phyloP scores from a whole-genome alignment of 2,888 invertebrate genomes.

The Zootermopsis nevadensis region DNA sequence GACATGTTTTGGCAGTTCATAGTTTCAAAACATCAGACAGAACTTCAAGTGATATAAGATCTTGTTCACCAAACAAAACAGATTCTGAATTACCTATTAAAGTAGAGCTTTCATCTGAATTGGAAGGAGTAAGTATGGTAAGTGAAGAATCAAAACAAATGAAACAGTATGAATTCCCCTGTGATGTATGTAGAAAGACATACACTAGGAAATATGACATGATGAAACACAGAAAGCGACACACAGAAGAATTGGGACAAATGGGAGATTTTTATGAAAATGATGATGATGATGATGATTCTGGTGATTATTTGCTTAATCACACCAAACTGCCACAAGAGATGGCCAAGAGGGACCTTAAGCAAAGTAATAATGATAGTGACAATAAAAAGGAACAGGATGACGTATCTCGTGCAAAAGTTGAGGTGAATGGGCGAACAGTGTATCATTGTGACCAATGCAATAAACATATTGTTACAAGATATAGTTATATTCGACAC shows the following conservation, averaged over 20 bases:
- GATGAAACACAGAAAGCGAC: slow-evolving; percentile 58
- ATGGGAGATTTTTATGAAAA: background rate
- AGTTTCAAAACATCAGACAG: background rate
- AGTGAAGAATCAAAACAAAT: background rate
- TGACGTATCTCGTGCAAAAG: slow-evolving; percentile 17
- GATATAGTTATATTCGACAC: slow-evolving; percentile 31
- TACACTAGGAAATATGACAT: slow-evolving; percentile 61
- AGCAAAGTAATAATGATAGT: background rate
- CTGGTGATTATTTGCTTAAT: slow-evolving; percentile 1
- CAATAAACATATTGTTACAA: slow-evolving; percentile 37
- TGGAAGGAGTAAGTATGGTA: no score
- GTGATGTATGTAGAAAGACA: slow-evolving; percentile 59
- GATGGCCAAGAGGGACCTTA: background rate
- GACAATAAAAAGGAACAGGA: slow-evolving; percentile 14
- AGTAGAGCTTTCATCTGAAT: background rate
- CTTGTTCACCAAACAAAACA: background rate
- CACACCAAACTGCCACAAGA: background rate
- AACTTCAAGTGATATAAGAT: background rate
- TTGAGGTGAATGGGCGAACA: slow-evolving; percentile 22
- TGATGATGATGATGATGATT: background rate
- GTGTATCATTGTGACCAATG: slow-evolving; percentile 45
- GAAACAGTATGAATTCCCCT: slow-evolving; percentile 49
- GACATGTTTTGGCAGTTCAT: slow-evolving; percentile 9
- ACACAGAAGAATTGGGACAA: slow-evolving; percentile 41
- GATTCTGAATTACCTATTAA: background rate